Base-by-base conservation (phyloP, 2,113 vertebrate genomes). In the Hymenochirus boettgeri region DNA sequence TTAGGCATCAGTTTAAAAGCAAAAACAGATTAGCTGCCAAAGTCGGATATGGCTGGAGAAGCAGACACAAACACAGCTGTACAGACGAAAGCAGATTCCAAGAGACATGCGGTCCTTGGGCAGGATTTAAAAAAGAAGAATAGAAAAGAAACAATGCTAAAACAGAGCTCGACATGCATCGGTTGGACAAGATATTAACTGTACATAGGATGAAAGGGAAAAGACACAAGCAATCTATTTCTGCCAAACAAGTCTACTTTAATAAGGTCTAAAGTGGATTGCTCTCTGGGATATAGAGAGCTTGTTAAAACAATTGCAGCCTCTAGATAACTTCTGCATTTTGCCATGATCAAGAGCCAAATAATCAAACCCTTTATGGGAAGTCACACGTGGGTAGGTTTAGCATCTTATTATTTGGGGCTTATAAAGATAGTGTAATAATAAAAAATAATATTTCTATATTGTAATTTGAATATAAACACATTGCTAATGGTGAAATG, bases 1-100 rank as follows among this genome's bases (percentile, higher is more conserved):
- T 52, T 51, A 51, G 48, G 19, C 27, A 52, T 62, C 21, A 11
- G 29, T 15, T 50, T 37, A 35, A 33, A 35, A 35, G 47, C 48
- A 62, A 62, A n/a, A n/a, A 52, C 22, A 62, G 29, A 50, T 62
- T 52, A 37, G 35, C 47, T 37, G 60, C 47, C 29, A 24, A 52
- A 37, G 5, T 24, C 13, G 52, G 47, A 37, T 33, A 35, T 47
- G 9, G 29, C 13, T 21, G 7, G 26, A 57, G 31, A 33, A 31
- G 7, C 25, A 22, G 29, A 57, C n/a, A 55, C 54, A 57, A 57
- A 18, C 29, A 22, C 29, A 57, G 54, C 60, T 52, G 60, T 22
- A 52, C 15, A 24, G 19, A 62, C 47, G 52, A 62, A 17, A 29
- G 5, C 2, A 25, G 21, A 37, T 52, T 62, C 47, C 47, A 52